Percentiles rank a stretch among this genome's conserved stretches.
Evolutionary conservation across 2,888 invertebrate genomes (phyloP).

Genomic region (Agrotis segetum): DNA sequence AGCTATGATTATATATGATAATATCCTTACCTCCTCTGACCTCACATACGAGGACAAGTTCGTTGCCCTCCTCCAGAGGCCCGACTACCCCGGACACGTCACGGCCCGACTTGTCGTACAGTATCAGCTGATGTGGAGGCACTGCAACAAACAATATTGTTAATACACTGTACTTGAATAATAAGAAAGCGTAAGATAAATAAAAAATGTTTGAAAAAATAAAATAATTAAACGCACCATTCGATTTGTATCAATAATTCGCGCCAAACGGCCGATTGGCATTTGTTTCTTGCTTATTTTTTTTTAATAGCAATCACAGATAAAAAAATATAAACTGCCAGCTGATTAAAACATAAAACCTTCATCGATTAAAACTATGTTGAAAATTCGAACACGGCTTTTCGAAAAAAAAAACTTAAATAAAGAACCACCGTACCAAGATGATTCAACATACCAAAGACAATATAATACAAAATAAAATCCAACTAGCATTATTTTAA

Average conservation of each 20-base stretch:
- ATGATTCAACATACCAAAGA: neutral
- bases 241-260: neutral
- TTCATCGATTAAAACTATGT: neutral
- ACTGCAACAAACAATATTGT: constrained; percentile 91
- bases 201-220: neutral
- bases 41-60: constrained; percentile 96
- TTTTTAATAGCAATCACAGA: neutral
- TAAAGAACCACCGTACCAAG: neutral
- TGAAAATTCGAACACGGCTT: neutral
- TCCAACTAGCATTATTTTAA: constrained; percentile 2
- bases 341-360: neutral
- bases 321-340: neutral
- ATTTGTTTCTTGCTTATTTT: neutral
- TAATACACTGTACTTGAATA: neutral
- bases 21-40: constrained; percentile 95
- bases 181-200: neutral
- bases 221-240: neutral
- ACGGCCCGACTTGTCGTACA: constrained; percentile 96
- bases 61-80: constrained; percentile 96
- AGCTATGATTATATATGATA: constrained; percentile 28
- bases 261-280: neutral
- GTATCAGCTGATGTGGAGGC: constrained; percentile 96
- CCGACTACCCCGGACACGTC: constrained; percentile 95
- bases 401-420: too few species aligned
- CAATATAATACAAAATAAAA: neutral